A percentile compares a stretch with the other conserved stretches of the same genome.
Evolutionary conservation across 2,113 vertebrate genomes (phyloP).

Genomic region (Neolamprologus cancellatus): DNA sequence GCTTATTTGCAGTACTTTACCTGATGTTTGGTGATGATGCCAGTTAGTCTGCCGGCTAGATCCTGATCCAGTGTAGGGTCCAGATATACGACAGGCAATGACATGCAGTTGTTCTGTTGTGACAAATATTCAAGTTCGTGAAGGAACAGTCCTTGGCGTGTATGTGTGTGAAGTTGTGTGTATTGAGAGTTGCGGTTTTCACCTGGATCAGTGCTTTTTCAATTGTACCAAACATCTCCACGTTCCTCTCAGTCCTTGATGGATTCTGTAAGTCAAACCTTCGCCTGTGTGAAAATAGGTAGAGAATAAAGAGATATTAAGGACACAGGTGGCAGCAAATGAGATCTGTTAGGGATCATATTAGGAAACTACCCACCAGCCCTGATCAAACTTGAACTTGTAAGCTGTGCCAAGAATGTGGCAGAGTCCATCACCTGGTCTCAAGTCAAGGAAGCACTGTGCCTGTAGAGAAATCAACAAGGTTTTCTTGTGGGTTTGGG

Average conservation of each 20-base stretch:
- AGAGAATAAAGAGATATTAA: neutral
- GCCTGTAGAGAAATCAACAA: slow-evolving; percentile 64
- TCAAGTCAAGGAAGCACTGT: slow-evolving; percentile 93
- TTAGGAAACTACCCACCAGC: slow-evolving; percentile 80
- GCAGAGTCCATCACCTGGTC: slow-evolving; percentile 87
- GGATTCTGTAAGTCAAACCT: slow-evolving; percentile 95
- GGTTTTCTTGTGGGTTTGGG: neutral
- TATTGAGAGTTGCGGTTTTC: neutral
- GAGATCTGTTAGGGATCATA: neutral
- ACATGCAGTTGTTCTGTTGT: slow-evolving; percentile 86
- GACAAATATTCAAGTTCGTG: neutral
- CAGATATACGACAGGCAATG: slow-evolving; percentile 87
- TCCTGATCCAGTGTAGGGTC: slow-evolving; percentile 85
- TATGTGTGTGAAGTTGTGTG: neutral
- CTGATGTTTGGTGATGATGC: slow-evolving; percentile 89
- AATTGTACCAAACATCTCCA: slow-evolving; percentile 94
- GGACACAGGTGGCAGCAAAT: neutral
- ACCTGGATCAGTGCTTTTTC: slow-evolving; percentile 92
- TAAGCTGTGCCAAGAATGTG: slow-evolving; percentile 94
- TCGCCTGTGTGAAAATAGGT: slow-evolving; percentile 74
- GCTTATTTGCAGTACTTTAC: slow-evolving; percentile 52
- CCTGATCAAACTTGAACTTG: slow-evolving; percentile 95
- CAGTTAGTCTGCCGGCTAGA: slow-evolving; percentile 81
- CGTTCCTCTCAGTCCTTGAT: slow-evolving; percentile 89
- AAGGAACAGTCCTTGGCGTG: neutral